phyloP scores from a whole-genome alignment of 2,888 invertebrate genomes.

The Linnaemya tessellans region DNA sequence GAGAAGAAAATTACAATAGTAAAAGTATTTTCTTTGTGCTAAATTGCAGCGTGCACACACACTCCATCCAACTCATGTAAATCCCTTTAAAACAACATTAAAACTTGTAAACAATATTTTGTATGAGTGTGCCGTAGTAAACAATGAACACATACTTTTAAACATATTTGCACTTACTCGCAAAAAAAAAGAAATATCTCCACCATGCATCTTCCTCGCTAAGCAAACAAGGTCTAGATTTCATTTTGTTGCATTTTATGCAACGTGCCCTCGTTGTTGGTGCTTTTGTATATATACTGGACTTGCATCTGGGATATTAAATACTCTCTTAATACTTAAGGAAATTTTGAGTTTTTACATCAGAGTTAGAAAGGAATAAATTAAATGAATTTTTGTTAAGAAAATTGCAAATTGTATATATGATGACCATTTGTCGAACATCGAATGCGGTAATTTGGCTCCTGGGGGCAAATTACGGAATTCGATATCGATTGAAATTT shows the following conservation, averaged over 20 bases:
- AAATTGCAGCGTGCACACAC: conserved; percentile 3
- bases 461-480: too few relatives aligned
- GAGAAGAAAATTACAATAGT: not conserved
- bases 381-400: not conserved
- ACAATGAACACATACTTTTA: conserved; percentile 23
- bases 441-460: too few relatives aligned
- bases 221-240: conserved; percentile 37
- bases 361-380: conserved; percentile 20
- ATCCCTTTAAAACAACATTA: conserved; percentile 20
- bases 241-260: conserved; percentile 47
- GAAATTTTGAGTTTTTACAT: conserved; percentile 4
- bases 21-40: conserved; percentile 19
- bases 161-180: conserved; percentile 12
- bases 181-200: not conserved
- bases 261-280: not conserved
- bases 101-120: conserved; percentile 47
- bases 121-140: conserved; percentile 6
- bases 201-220: not conserved
- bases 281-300: not conserved
- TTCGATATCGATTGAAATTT: too few relatives aligned
- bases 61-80: conserved; percentile 23
- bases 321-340: conserved; percentile 40
- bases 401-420: too few relatives aligned
- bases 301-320: conserved; percentile 37
- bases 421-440: too few relatives aligned